Conservation (phyloP, 35 echinoderm and acorn worm genomes). For the Ophioderma brevispina region DNA sequence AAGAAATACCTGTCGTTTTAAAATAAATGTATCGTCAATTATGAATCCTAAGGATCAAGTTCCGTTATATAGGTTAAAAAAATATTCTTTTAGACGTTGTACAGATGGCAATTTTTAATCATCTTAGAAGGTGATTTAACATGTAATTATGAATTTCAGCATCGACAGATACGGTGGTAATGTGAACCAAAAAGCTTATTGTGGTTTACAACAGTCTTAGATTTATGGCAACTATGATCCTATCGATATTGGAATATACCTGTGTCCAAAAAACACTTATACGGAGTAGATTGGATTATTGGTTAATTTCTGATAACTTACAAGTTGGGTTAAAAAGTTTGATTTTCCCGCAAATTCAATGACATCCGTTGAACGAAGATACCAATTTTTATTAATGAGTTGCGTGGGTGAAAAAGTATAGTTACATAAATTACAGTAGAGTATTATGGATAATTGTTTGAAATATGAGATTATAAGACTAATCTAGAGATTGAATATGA, state of each 20-base stretch:
- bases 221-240: background rate
- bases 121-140: slow-evolving; percentile 17
- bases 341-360: background rate
- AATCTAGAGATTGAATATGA: background rate
- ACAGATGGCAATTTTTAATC: background rate
- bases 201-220: background rate
- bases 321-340: background rate
- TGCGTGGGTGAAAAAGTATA: background rate
- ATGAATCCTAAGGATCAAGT: background rate
- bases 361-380: background rate
- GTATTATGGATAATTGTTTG: background rate
- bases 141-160: slow-evolving; percentile 7
- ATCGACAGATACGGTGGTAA: background rate
- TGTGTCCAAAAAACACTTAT: background rate
- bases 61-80: background rate
- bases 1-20: background rate
- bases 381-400: background rate
- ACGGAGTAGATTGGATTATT: slow-evolving; percentile 12
- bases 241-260: background rate
- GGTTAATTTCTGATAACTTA: background rate
- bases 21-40: background rate
- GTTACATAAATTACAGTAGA: background rate
- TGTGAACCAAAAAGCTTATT: background rate
- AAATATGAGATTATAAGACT: background rate
- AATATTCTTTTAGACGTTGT: background rate